Evolutionary conservation across 2,113 vertebrate genomes (phyloP).

Genomic region (Melozone crissalis): DNA sequence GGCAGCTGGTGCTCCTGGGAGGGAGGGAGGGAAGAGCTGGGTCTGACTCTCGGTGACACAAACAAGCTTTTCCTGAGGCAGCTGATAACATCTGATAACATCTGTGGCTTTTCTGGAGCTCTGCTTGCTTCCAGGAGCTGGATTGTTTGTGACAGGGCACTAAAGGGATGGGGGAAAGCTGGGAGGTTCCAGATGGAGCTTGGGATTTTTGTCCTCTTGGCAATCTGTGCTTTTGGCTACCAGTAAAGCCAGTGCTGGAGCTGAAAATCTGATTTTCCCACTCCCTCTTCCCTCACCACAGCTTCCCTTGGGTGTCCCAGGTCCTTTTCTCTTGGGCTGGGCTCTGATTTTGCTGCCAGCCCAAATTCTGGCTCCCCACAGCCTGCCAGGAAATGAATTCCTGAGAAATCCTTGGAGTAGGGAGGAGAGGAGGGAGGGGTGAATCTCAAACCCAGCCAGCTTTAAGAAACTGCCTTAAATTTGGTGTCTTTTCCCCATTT

Average conservation of each 20-base stretch:
- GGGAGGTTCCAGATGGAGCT: background rate
- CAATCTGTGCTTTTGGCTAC: background rate
- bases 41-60: conserved; percentile 9
- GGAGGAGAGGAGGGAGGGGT: background rate
- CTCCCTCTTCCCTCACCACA: background rate
- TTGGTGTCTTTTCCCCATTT: accelerated
- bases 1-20: background rate
- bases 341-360: background rate
- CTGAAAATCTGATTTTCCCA: background rate
- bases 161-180: background rate
- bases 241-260: background rate
- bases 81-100: background rate
- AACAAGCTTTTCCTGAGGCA: background rate
- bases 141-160: background rate
- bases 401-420: background rate
- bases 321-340: background rate
- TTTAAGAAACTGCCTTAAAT: background rate
- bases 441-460: background rate
- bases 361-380: accelerated
- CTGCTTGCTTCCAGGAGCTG: background rate
- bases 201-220: background rate
- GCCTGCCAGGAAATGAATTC: background rate
- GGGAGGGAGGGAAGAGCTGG: background rate
- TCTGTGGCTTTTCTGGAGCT: background rate
- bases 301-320: background rate